Evolutionary conservation across 2,797 vertebrate species (phyloP).

Genomic region (Syngnathus rostellatus): DNA sequence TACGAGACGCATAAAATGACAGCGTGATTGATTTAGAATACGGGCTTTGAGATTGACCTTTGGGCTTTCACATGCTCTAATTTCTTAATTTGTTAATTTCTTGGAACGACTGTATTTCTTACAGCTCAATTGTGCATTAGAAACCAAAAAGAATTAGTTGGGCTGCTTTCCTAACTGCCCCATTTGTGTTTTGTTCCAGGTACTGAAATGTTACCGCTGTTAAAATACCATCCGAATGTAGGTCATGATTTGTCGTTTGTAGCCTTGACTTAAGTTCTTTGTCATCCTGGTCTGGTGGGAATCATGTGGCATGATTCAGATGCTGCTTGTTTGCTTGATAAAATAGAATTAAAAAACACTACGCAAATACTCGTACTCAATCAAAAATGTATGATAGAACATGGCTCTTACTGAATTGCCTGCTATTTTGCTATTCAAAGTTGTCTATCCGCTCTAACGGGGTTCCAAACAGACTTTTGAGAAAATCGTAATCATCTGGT

Average conservation of each 20-base stretch:
- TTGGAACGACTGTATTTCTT: background rate
- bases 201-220: background rate
- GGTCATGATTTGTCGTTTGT: conserved; percentile 1
- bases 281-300: background rate
- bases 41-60: background rate
- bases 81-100: background rate
- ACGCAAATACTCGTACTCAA: too few species aligned
- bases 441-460: too few species aligned
- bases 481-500: too few species aligned
- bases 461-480: too few species aligned
- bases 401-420: too few species aligned
- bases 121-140: background rate
- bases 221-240: background rate
- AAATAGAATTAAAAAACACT: too few species aligned
- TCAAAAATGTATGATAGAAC: too few species aligned
- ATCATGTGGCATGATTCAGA: background rate
- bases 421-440: too few species aligned
- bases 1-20: background rate
- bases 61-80: background rate
- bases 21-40: background rate
- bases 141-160: background rate
- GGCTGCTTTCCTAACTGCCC: background rate
- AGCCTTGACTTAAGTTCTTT: background rate
- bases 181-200: background rate
- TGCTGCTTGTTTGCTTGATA: too few species aligned